Base-by-base conservation (phyloP, 2,113 vertebrate species). In the Macaca nemestrina region DNA sequence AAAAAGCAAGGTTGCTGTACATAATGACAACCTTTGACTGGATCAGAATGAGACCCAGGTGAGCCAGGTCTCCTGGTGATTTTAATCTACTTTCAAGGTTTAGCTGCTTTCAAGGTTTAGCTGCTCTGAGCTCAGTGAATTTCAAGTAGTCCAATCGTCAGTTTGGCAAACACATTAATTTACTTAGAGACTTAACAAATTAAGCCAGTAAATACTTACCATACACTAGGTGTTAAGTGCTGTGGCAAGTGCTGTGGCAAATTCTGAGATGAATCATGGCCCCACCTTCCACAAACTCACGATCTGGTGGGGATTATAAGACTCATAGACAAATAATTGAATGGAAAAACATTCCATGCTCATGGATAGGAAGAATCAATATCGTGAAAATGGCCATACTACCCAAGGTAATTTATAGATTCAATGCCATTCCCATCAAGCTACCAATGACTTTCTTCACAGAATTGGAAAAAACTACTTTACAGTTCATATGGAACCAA, bases 1-100 rank as follows among this genome's bases (percentile, higher is more conserved):
- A 95, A 38, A 90, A 67, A 64, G 87, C 68, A 93, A 72, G 43
- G 67, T 67, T 81, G 3, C 35, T 52, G 7, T 55, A 17, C 17
- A 32, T 79, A 90, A 75, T 82, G 81, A 94, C 38, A 89, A 11
- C 43, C 52, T 95, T 67, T 61, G 59, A 40, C n/a, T 12, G 38
- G 38, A 82, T 84, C 0, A 20, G 76, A 67, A 57, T 68, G 50
- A 11, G 6, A 82, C 43, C 59, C 52, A 30, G 59, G 45, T 88
- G 73, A 97, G 30, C 57, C 67, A 90, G 61, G 13, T 76, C 43
- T 76, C 57, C 50, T 84, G 83, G 50, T 43, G 38, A 52, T 59
- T 92, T 80, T 38, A 90, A 90, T 90, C 57, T 96, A 35, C 55
- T 93, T 84, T 85, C 61, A 93, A 88, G 40, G 45, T 55, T 97